Evolutionary conservation across 1,140 invertebrate species (phyloP).

Genomic region (Drosophila triauraria): DNA sequence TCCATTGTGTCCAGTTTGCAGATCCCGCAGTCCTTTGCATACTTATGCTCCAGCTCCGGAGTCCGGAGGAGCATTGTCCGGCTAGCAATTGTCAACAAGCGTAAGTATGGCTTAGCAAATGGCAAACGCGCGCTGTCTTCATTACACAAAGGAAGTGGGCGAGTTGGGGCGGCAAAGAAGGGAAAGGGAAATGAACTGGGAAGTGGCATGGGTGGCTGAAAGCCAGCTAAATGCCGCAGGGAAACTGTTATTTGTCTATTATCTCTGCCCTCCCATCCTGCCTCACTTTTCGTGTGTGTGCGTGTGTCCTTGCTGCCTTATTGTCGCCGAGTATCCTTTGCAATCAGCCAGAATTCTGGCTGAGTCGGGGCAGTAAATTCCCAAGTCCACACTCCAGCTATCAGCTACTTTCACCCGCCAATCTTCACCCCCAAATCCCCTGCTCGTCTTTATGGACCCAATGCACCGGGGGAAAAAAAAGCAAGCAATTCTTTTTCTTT

Average conservation of each 20-base stretch:
- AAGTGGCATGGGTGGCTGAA: conserved; percentile 28
- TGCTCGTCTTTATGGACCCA: conserved; percentile 17
- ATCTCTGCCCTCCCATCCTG: conserved; percentile 67
- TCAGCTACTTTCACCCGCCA: conserved; percentile 60
- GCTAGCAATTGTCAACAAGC: conserved; percentile 79
- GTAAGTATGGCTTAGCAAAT: conserved; percentile 80
- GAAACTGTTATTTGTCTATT: conserved; percentile 83
- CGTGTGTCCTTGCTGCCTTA: conserved; percentile 61
- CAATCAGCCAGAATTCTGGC: conserved; percentile 79
- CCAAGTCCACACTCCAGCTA: conserved; percentile 68
- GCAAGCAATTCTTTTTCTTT: too few species aligned
- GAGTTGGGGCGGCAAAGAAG: conserved; percentile 3
- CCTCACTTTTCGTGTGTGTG: conserved; percentile 26
- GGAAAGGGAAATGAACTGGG: conserved; percentile 19
- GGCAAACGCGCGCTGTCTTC: conserved; percentile 67
- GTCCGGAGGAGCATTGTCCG: conserved; percentile 35
- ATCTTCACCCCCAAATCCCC: conserved; percentile 7
- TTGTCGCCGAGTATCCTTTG: conserved; percentile 81
- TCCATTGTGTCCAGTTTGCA: conserved; percentile 54
- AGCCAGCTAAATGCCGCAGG: conserved; percentile 76
- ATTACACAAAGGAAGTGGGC: conserved; percentile 66
- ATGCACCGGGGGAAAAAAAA: background rate
- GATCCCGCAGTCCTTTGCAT: conserved; percentile 66
- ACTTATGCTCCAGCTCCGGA: conserved; percentile 5
- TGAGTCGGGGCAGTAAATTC: conserved; percentile 61